Evolutionary conservation across 2,113 vertebrate genomes (phyloP), one percentile per base, ranked within the genome.

Genomic region (Hippocampus zosterae): DNA sequence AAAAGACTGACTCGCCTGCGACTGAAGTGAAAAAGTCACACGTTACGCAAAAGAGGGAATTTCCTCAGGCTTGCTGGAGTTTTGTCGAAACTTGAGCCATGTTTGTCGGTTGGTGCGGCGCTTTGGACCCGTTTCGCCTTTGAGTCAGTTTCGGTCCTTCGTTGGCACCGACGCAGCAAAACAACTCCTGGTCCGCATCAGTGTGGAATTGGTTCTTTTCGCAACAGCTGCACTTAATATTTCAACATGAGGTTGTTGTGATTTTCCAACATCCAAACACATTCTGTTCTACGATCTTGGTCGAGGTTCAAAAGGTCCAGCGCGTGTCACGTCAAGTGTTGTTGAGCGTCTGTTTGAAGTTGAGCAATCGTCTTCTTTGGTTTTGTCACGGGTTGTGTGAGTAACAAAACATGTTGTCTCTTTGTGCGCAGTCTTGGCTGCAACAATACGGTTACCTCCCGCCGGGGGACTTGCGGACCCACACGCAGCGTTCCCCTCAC

Each of bases 401-500:
- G 71, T 46, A 53, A 41, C 27, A 12, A 33, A 33, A 59, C 57
- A 33, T 33, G 1, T 59, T 6, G 33, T 8, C 18, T 15, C 12
- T 61, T 56, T 56, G 11, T 66, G 25, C 72, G 65, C 79, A 97
- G 95, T 93, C 88, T 64, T 97, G 95, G 95, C 89, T 97, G 65
- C 95, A 97, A 79, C 95, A 96, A 78, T 96, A 96, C 74, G 95
- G 95, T 11, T 96, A 97, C 90, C 90, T 97, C 67, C 95, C 95
- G n/a, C 95, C 95, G 0, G 95, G 95, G 18, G 94, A 97, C 83
- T 80, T 96, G 27, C 93, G 95, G 19, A 95, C 93, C 11, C 94
- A 96, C 71, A 86, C 92, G 11, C 91, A 92, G 50, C 94, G 94
- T 65, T 95, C 94, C 0, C 94, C 94, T 19, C 91, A 96, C 57